Percentiles rank a stretch among this genome's conserved stretches.
These are phyloP conservation scores for Sebastes wilsoni DNA, from an alignment of 2,797 vertebrate genomes.

Conservation along the genomic window DNA sequence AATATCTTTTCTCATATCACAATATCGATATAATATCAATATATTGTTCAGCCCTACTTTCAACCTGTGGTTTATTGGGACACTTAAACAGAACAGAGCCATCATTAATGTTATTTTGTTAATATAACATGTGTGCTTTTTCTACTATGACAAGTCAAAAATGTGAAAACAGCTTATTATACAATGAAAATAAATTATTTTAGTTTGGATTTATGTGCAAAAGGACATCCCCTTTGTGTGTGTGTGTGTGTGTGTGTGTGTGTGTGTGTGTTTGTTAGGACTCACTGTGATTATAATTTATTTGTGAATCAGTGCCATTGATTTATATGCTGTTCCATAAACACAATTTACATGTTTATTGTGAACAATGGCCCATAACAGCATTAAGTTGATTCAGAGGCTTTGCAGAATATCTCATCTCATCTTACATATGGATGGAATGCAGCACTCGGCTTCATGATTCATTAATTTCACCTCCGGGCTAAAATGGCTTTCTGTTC, in stretches of 20 bases:
- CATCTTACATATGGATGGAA: conserved; percentile 89
- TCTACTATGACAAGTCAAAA: neutral
- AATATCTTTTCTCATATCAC: no score
- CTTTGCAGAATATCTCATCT: conserved; percentile 84
- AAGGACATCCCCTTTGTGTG: neutral
- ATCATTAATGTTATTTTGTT: neutral
- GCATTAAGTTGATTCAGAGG: conserved; percentile 90
- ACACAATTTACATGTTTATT: conserved; percentile 90
- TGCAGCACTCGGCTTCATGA: conserved; percentile 84
- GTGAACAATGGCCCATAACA: conserved; percentile 92
- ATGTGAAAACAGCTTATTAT: neutral
- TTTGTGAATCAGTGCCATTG: conserved; percentile 57
- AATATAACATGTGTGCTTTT: neutral
- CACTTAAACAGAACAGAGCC: neutral
- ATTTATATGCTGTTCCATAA: conserved; percentile 80
- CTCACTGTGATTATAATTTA: conserved; percentile 61
- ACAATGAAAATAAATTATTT: neutral
- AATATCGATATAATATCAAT: no score
- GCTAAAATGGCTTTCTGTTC: conserved; percentile 85
- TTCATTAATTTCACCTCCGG: conserved; percentile 90
- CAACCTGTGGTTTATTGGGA: neutral
- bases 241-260: neutral
- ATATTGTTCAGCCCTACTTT: neutral
- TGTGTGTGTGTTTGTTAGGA: neutral
- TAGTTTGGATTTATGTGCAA: neutral